These are phyloP conservation scores for Callyntrura guangdongensis DNA, from an alignment of 2,888 invertebrate genomes.

Conservation along the genomic window DNA sequence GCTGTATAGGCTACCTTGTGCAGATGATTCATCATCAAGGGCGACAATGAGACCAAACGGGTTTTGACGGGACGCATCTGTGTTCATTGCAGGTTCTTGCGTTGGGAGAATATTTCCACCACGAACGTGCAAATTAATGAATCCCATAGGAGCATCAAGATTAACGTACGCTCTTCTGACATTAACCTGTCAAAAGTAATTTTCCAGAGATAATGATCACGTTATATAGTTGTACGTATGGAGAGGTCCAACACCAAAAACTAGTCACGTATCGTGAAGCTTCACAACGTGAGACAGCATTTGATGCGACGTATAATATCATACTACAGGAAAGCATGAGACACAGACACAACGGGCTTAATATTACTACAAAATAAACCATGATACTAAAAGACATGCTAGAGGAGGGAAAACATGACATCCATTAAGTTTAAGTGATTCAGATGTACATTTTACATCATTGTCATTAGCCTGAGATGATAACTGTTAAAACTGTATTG, in stretches of 20 bases:
- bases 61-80: conserved; percentile 84
- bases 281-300: conserved; percentile 5
- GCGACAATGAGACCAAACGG: conserved; percentile 85
- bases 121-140: conserved; percentile 85
- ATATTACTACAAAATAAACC: conserved; percentile 22
- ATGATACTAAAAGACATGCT: conserved; percentile 5
- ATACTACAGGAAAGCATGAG: neutral
- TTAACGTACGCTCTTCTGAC: conserved; percentile 76
- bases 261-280: too few relatives aligned
- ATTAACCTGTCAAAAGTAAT: conserved; percentile 73
- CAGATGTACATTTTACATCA: conserved; percentile 55
- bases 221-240: neutral
- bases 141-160: conserved; percentile 82
- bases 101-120: conserved; percentile 85
- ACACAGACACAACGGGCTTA: neutral
- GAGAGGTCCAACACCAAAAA: too few relatives aligned
- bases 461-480: neutral
- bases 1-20: conserved; percentile 85
- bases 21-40: conserved; percentile 81
- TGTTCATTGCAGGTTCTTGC: conserved; percentile 84
- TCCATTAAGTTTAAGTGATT: conserved; percentile 67
- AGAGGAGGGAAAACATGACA: conserved; percentile 38
- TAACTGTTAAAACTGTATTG: neutral
- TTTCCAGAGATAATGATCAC: conserved; percentile 45
- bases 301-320: neutral